Percentiles rank a stretch among this genome's conserved stretches.
phyloP scores from a whole-genome alignment of 2,888 invertebrate genomes.

The Piscicola geometra region DNA sequence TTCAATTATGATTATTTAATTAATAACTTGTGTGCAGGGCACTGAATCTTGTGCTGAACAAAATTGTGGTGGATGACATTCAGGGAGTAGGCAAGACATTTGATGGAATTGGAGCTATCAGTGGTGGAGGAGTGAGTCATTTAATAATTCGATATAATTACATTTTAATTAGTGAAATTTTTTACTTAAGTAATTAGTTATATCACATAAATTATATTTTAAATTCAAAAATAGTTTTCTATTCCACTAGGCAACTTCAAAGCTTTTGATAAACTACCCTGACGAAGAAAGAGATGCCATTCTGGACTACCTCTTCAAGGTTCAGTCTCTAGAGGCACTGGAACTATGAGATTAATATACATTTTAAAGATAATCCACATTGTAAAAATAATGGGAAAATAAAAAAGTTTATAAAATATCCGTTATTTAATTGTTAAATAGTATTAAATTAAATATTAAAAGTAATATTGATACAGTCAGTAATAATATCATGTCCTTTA shows the following conservation, averaged over 20 bases:
- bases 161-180: too few relatives aligned
- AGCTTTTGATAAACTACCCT: conserved; percentile 53
- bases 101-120: conserved; percentile 50
- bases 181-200: neutral
- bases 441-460: neutral
- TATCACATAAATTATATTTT: neutral
- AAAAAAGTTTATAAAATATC: too few relatives aligned
- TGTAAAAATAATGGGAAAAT: too few relatives aligned
- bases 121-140: conserved; percentile 48
- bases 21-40: too few relatives aligned
- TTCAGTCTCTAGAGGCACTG: too few relatives aligned
- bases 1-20: too few relatives aligned
- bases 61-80: conserved; percentile 31
- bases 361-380: too few relatives aligned
- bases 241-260: conserved; percentile 54
- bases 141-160: too few relatives aligned
- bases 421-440: too few relatives aligned
- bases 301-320: conserved; percentile 55
- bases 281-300: conserved; percentile 51
- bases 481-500: conserved; percentile 21
- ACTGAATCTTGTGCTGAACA: too few relatives aligned
- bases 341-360: too few relatives aligned
- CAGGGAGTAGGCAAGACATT: conserved; percentile 44
- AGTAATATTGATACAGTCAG: neutral
- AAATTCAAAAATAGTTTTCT: neutral